Percentiles rank a stretch among this genome's conserved stretches.
Conservation (phyloP, 2,113 vertebrate genomes). For the Lophura nycthemera region DNA sequence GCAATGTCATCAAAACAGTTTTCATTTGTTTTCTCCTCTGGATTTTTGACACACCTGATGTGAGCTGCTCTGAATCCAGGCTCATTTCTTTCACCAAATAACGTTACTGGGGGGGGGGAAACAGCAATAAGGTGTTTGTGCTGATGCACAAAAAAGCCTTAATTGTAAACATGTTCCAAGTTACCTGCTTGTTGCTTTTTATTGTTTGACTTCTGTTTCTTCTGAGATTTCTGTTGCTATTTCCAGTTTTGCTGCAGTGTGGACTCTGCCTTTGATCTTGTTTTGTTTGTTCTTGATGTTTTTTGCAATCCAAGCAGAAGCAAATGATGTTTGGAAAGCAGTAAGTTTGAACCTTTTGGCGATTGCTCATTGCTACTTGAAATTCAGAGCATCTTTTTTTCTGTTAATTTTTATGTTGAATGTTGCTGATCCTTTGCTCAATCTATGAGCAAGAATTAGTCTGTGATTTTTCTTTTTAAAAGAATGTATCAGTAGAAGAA, state of each 20-base stretch:
- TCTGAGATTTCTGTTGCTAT: constrained; percentile 12
- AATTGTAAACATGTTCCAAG: background rate
- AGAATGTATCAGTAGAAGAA: background rate
- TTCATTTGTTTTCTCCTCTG: background rate
- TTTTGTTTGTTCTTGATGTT: constrained; percentile 2
- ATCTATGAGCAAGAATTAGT: background rate
- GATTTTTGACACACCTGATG: background rate
- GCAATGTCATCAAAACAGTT: background rate
- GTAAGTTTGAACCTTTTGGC: background rate
- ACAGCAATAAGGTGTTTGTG: background rate
- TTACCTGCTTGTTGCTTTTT: background rate
- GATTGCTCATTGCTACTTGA: background rate
- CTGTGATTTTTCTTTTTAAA: background rate
- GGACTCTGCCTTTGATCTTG: constrained; percentile 48
- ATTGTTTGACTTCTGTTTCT: constrained; percentile 15
- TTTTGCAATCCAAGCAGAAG: constrained; percentile 54
- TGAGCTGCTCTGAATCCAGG: background rate
- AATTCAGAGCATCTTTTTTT: background rate
- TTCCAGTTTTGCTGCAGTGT: constrained; percentile 3
- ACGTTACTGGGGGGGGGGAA: background rate
- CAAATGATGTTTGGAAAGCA: constrained; percentile 33
- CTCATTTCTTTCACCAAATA: background rate
- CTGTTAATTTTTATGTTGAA: background rate
- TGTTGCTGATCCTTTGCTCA: background rate
- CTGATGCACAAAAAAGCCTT: background rate